Evolutionary conservation across 2,113 vertebrate species (phyloP), one percentile per base, ranked within the genome.

Genomic region (Ploceus nigricollis): DNA sequence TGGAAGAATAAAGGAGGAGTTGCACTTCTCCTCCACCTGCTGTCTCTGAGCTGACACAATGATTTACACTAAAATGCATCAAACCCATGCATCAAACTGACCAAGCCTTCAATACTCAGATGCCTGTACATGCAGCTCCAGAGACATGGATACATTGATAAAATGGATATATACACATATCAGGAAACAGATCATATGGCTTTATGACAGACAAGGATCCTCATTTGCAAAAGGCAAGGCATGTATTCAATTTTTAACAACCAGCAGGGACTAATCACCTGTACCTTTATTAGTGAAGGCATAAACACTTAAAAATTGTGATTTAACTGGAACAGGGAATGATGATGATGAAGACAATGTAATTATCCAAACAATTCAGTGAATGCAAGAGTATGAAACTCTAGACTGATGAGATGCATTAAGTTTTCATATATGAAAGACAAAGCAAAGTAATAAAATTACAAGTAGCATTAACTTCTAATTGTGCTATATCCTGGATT

Each of bases 361-460:
- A 81, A 66, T 77, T 12, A 60, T 37, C 39, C n/a, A 28, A 60
- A 68, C 15, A 30, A 22, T 45, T 88, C 30, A 48, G n/a, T 24
- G 31, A 93, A 60, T 40, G 27, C 37, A 73, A 76, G 8, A 81
- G 3, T 28, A 31, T 31, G 28, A 83, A 87, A 75, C 25, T 69
- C 58, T 31, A 77, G 42, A 83, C 11, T 58, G 72, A 47, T 0
- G 7, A 68, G 44, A 84, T 51, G 22, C 27, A 44, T 82, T 84
- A 51, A 54, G 25, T 69, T 76, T 71, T 78, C 33, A 47, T 33
- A 37, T 6, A 69, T 0, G 3, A 39, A 61, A 63, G 33, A 60
- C 28, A 91, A 87, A 57, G 9, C 17, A 44, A 87, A 66, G 70
- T 35, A 89, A 84, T 68, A 89, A 89, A 91, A 75, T 50, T n/a